These are phyloP conservation scores for Lethocerus indicus DNA, from an alignment of 1,140 invertebrate genomes.

Conservation along the genomic window DNA sequence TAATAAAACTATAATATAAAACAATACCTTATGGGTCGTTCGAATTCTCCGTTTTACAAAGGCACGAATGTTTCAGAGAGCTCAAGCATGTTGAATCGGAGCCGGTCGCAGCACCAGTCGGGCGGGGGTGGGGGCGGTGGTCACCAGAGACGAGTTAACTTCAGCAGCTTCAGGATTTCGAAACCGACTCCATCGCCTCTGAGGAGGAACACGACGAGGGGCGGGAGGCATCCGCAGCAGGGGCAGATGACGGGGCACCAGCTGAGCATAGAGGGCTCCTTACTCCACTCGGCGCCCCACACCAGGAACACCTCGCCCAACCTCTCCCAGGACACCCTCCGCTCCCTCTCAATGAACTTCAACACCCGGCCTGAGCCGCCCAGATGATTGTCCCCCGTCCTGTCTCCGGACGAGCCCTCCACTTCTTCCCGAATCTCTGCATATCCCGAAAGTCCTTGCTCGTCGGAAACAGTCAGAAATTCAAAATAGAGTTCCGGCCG, in stretches of 20 bases:
- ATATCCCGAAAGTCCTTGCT: too few relatives aligned
- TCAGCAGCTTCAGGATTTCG: conserved; percentile 20
- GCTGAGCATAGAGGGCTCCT: conserved; percentile 13
- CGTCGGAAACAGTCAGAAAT: too few relatives aligned
- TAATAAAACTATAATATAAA: too few relatives aligned
- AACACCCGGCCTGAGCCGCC: background rate
- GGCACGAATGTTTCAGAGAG: too few relatives aligned
- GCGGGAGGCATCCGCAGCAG: conserved; percentile 10
- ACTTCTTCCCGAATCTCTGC: too few relatives aligned
- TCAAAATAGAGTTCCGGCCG: too few relatives aligned
- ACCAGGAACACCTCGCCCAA: conserved; percentile 14
- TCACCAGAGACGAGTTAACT: conserved; percentile 18
- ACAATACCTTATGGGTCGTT: background rate
- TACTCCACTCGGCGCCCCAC: conserved; percentile 15
- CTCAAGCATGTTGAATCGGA: conserved; percentile 15
- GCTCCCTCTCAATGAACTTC: conserved; percentile 18
- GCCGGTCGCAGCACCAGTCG: conserved; percentile 19
- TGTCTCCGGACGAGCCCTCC: too few relatives aligned
- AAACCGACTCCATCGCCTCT: conserved; percentile 14
- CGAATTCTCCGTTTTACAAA: background rate
- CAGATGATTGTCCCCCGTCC: conserved; percentile 1
- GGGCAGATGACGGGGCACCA: conserved; percentile 10
- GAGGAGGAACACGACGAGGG: conserved; percentile 10
- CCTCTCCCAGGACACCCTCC: conserved; percentile 5
- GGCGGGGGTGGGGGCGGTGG: too few relatives aligned